Evolutionary conservation across 2,888 invertebrate genomes (phyloP).

Genomic region (Glaucopsyche alexis): DNA sequence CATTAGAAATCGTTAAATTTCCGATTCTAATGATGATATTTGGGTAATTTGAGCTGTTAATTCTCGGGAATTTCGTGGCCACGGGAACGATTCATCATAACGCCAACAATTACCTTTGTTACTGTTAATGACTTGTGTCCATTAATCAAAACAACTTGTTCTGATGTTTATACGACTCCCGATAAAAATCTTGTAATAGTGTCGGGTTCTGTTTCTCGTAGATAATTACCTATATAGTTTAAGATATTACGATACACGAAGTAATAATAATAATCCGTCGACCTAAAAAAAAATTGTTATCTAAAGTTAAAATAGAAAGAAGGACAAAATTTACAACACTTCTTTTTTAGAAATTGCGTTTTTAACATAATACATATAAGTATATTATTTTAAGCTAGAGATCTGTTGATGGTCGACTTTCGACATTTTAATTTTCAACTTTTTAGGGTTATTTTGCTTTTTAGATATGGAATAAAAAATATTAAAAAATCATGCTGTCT

Average conservation of each 20-base stretch:
- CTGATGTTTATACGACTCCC: conserved; percentile 68
- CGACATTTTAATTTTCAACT: no score
- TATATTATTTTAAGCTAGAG: no score
- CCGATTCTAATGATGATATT: conserved; percentile 50
- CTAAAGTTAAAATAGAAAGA: no score
- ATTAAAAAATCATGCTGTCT: no score
- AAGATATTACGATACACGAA: not conserved
- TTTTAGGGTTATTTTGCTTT: no score
- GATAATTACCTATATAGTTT: not conserved
- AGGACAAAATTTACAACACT: no score
- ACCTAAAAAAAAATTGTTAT: no score
- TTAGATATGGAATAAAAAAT: no score
- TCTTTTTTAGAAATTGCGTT: no score
- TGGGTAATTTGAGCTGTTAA: conserved; percentile 56
- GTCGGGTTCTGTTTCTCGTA: conserved; percentile 68
- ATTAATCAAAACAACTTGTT: conserved; percentile 72
- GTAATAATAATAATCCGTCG: no score
- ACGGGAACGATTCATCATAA: conserved; percentile 73
- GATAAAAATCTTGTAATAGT: conserved; percentile 79
- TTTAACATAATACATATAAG: no score
- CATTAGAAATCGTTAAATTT: not conserved
- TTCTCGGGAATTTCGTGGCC: conserved; percentile 56
- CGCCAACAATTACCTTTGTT: conserved; percentile 63
- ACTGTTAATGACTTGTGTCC: conserved; percentile 75
- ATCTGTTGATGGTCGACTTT: no score